Conservation (phyloP, 2,113 vertebrate genomes). For the Pelobates fuscus region DNA sequence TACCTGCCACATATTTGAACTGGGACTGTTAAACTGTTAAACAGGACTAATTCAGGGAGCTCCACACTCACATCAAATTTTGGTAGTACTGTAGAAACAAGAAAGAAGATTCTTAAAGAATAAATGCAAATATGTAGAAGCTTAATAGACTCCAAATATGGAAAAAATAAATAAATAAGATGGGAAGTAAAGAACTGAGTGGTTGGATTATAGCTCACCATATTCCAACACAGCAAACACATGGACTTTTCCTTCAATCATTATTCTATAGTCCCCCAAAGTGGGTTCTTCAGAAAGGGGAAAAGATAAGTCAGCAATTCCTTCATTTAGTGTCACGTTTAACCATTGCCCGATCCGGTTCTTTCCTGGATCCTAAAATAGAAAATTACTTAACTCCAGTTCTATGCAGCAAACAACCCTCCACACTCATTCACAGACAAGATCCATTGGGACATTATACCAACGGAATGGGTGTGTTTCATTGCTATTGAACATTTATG, state of each 20-base stretch:
- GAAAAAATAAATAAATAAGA: background rate
- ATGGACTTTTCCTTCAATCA: background rate
- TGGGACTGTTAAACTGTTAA: slow-evolving; percentile 50
- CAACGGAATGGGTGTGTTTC: too few species aligned
- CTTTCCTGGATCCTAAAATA: slow-evolving; percentile 40
- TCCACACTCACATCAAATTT: slow-evolving; percentile 61
- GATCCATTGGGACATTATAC: too few species aligned
- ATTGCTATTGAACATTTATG: too few species aligned
- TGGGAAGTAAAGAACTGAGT: background rate
- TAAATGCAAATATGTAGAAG: too few species aligned
- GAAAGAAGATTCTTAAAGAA: fast-evolving
- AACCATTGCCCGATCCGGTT: slow-evolving; percentile 59
- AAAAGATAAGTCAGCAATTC: slow-evolving; percentile 60
- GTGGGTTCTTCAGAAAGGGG: slow-evolving; percentile 54
- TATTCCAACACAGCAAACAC: slow-evolving; percentile 60
- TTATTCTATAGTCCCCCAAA: slow-evolving; percentile 55
- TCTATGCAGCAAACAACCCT: too few species aligned
- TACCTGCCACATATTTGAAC: slow-evolving; percentile 57
- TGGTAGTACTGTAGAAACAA: slow-evolving; percentile 54
- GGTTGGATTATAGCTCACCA: slow-evolving; percentile 48
- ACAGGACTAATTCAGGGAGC: slow-evolving; percentile 54
- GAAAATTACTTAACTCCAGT: too few species aligned
- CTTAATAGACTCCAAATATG: too few species aligned
- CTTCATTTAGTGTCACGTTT: slow-evolving; percentile 50
- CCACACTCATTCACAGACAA: too few species aligned